Base-by-base conservation (phyloP, 1,140 invertebrate genomes). In the Drosophila chauvacae region DNA sequence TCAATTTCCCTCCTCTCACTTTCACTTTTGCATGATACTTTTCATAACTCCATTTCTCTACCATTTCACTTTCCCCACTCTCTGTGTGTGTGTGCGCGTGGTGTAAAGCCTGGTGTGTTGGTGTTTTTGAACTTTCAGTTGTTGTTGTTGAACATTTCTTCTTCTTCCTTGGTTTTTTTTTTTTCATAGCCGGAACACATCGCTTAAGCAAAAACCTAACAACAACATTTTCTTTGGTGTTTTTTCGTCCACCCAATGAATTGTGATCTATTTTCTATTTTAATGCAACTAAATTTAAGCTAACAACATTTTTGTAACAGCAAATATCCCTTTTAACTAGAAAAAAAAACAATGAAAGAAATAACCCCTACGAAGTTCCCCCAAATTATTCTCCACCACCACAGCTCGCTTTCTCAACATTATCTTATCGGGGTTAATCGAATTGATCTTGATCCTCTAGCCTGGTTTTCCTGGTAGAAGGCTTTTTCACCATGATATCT, bases 251-350 rank as follows among this genome's bases (percentile, higher is more conserved):
- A 51, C 37, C 30, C 5, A 65, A 26, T 75, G 20, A 64, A 33
- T 68, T 68, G 41, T 61, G 61, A 57, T 68, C 26, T 85, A 68
- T 78, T 76, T 71, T 71, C 50, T 82, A 62, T 48, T 61, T 35
- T 61, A 51, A 57, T 62, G 47, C 30, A 66, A 72, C 83, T 82
- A 79, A 87, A 88, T 80, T 83, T 86, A 86, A 87, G 84, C 80
- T 86, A 83, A 86, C 65, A 61, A 86, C 42, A 71, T 80, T 79
- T 86, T 78, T 81, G 78, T 65, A 83, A 78, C 83, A 85, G 81
- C 81, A 69, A 58, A 51, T 44, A 28, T 16, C n/a, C 48, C 23
- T 50, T 30, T 33, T 20, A 26, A 9, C 20, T 55, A 53, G 4
- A 35, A 28, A 26, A 10, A 30, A 9, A 26, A 26, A 0, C 7